Evolutionary conservation across 2,113 vertebrate species (phyloP), one percentile per base, ranked within the genome.

Genomic region (Theropithecus gelada): DNA sequence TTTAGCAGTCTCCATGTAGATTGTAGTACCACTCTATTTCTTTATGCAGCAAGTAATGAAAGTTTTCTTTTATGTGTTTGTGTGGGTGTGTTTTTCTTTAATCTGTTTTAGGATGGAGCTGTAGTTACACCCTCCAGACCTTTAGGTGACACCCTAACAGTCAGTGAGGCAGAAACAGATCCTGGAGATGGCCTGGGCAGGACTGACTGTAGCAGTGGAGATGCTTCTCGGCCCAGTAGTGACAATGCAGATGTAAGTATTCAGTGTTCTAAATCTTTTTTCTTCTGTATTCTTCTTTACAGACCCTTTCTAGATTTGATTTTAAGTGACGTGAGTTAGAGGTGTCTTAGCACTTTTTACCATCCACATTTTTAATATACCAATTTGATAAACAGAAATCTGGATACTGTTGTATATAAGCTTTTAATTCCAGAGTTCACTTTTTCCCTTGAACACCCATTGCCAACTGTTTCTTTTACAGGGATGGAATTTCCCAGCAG

Each of bases 81-180:
- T 84, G 32, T 95, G 52, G 43, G 25, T 64, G 14, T 73, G 20
- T 95, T 25, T 66, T 72, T 59, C 50, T 81, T 64, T 68, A 25
- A 73, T 94, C 92, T 92, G 25, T 96, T 98, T 92, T 88, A 99
- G 99, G 99, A 99, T 52, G 99, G 98, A 94, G 82, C 98, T 76
- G 25, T 98, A 81, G 94, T 98, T 61, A 86, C 95, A 32, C 88
- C 98, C 97, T 97, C 98, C 92, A 98, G 96, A 43, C 82, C 97
- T 1, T 97, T 45, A 48, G 96, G 95, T 0, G 99, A 99, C 8
- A 80, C 98, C 0, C 95, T 98, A 97, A 98, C 98, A 96, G 98
- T 98, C 97, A 98, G 97, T n/a, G 99, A 99, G 81, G 97, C 97
- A n/a, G 99, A 99, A 94, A 96, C 99, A 66, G 98, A 99, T 89